phyloP scores from a whole-genome alignment of 2,888 invertebrate genomes.

The Galerucella pusilla region DNA sequence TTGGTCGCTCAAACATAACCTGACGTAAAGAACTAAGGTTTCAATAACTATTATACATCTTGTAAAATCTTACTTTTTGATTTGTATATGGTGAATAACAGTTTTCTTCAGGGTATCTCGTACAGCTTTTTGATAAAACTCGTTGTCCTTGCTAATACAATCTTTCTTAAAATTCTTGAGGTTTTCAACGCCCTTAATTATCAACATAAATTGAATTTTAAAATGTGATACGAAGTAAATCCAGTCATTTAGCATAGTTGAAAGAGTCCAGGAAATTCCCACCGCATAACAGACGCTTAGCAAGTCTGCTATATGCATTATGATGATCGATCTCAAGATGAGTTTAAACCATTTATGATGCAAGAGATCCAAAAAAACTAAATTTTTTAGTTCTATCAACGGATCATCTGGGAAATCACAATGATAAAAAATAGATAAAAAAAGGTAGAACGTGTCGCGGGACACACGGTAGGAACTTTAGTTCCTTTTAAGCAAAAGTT shows the following conservation, averaged over 20 bases:
- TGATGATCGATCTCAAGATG: not conserved
- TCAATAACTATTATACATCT: too few relatives aligned
- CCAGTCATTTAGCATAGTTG: not conserved
- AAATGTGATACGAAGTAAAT: not conserved
- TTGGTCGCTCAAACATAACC: too few relatives aligned
- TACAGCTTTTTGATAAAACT: not conserved
- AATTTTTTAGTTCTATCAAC: not conserved
- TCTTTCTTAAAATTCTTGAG: not conserved
- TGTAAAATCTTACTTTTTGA: not conserved
- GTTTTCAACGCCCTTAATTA: not conserved
- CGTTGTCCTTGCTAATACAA: not conserved
- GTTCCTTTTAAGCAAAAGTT: too few relatives aligned
- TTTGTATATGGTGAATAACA: not conserved
- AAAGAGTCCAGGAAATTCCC: not conserved
- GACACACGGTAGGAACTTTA: too few relatives aligned
- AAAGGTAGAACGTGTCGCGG: too few relatives aligned
- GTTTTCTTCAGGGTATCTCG: not conserved
- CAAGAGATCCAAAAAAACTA: not conserved
- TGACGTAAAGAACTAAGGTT: too few relatives aligned
- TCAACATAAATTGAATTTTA: slow-evolving; percentile 1
- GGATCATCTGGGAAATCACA: not conserved
- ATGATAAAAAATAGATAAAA: not conserved
- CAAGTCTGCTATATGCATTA: not conserved
- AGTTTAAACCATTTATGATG: not conserved
- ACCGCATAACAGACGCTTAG: not conserved